Evolutionary conservation across 2,797 vertebrate species (phyloP).

Genomic region (Adelosebastes latens): DNA sequence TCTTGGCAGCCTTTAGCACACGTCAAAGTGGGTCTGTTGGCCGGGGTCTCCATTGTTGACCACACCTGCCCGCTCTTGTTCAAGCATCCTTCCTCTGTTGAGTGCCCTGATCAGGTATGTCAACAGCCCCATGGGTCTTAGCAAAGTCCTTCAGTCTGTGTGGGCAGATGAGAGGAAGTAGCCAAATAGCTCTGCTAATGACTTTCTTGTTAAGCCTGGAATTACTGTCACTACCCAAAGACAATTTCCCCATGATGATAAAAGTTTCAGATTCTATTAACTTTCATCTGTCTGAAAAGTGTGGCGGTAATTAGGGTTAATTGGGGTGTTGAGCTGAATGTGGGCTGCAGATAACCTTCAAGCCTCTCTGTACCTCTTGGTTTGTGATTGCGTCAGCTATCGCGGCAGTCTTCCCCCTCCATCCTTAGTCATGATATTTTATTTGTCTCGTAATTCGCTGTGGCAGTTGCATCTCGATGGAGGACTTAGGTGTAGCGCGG

Average conservation of each 20-base stretch:
- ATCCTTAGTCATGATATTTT: constrained; percentile 44
- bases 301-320: constrained; percentile 79
- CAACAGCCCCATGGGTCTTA: constrained; percentile 60
- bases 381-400: constrained; percentile 69
- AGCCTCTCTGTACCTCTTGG: constrained; percentile 63
- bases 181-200: constrained; percentile 66
- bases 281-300: constrained; percentile 68
- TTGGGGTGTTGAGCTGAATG: constrained; percentile 71
- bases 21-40: constrained; percentile 53
- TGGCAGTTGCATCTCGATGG: constrained; percentile 54
- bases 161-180: constrained; percentile 75
- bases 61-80: constrained; percentile 66
- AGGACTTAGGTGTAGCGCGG: constrained; percentile 30
- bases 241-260: constrained; percentile 70
- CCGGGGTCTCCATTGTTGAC: constrained; percentile 55
- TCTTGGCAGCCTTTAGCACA: constrained; percentile 36
- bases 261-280: constrained; percentile 77
- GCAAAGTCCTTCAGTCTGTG: constrained; percentile 68
- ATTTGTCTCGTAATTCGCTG: constrained; percentile 44
- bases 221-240: constrained; percentile 71
- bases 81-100: constrained; percentile 56
- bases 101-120: constrained; percentile 70
- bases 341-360: constrained; percentile 74
- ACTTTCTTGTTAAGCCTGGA: constrained; percentile 72
- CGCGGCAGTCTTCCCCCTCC: constrained; percentile 27